Evolutionary conservation across 2,113 vertebrate species (phyloP), one percentile per base, ranked within the genome.

Genomic region (Ellobius talpinus): DNA sequence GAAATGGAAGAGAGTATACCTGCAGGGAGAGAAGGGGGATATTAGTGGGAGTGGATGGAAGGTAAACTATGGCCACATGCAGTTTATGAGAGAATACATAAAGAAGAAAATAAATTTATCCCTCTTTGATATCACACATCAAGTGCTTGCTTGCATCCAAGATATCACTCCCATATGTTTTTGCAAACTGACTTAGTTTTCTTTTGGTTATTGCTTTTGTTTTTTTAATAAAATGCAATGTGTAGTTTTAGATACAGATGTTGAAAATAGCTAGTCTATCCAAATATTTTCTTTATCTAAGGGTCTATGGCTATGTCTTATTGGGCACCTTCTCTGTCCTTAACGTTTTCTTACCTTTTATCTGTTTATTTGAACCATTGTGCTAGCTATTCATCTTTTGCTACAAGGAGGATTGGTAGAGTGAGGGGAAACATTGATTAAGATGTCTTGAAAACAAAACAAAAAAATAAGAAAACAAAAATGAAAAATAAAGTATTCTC

Each of bases 211-310:
- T 79, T 79, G 8, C 31, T 76, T 94, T 92, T 92, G 47, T 92
- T 85, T 50, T 55, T 90, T 79, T 70, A 93, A 93, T 93, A 65
- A 89, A 91, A 81, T 77, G 9, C n/a, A 77, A 8, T 19, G 11
- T 6, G 42, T 0, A 39, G 13, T 70, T 7, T 68, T 68, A 7
- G 84, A 87, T 55, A 29, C 16, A 66, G 73, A 76, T 31, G 55
- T 77, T n/a, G 74, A 42, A 23, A 66, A 63, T 39, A 61, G 86
- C 76, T 94, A 65, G 68, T 87, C 7, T 55, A 47, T 85, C 0
- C 8, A 9, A 23, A 89, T 61, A 73, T 42, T 23, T 29, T 36
- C 0, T 73, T 47, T 93, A 84, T 55, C 55, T 66, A 78, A 84
- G 45, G 21, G 4, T 72, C 29, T 17, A 10, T 42, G 36, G 5